These are phyloP conservation scores for Lethenteron reissneri DNA, from an alignment of 2,113 vertebrate genomes.

Conservation along the genomic window DNA sequence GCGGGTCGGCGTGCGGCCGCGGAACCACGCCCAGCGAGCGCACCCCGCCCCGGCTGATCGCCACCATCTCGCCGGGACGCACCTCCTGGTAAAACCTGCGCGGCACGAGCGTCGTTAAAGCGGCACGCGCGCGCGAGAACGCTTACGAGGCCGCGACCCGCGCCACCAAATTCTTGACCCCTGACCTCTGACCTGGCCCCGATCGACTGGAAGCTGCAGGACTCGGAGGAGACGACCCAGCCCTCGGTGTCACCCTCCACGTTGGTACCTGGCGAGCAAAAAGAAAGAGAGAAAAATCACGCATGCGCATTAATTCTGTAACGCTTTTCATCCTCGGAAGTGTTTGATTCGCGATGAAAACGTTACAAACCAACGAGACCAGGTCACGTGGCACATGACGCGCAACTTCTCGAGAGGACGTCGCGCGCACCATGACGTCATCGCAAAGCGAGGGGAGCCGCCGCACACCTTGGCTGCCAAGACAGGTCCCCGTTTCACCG, in stretches of 20 bases:
- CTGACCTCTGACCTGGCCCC: constrained; percentile 49
- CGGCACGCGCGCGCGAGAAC: too few relatives aligned
- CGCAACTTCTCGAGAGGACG: too few relatives aligned
- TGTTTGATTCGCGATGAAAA: too few relatives aligned
- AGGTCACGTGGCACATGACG: too few relatives aligned
- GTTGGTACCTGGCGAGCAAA: constrained; percentile 18
- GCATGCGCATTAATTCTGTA: too few relatives aligned
- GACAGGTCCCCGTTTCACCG: too few relatives aligned
- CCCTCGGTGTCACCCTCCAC: constrained; percentile 60
- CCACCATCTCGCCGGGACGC: constrained; percentile 79
- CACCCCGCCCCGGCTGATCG: constrained; percentile 56
- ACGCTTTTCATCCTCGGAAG: too few relatives aligned
- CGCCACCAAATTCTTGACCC: background rate
- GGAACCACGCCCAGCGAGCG: constrained; percentile 47
- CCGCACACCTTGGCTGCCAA: too few relatives aligned
- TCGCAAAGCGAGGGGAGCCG: too few relatives aligned
- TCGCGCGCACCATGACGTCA: too few relatives aligned
- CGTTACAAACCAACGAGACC: too few relatives aligned
- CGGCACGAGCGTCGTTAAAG: constrained; percentile 7
- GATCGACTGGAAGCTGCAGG: constrained; percentile 93
- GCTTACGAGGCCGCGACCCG: too few relatives aligned
- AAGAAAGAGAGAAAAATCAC: background rate
- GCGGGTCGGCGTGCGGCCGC: constrained; percentile 40
- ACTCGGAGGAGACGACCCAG: constrained; percentile 95
- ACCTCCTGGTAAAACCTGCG: constrained; percentile 73